Base-by-base conservation (phyloP, 2,797 vertebrate genomes). In the Phrynocephalus guinanensis region DNA sequence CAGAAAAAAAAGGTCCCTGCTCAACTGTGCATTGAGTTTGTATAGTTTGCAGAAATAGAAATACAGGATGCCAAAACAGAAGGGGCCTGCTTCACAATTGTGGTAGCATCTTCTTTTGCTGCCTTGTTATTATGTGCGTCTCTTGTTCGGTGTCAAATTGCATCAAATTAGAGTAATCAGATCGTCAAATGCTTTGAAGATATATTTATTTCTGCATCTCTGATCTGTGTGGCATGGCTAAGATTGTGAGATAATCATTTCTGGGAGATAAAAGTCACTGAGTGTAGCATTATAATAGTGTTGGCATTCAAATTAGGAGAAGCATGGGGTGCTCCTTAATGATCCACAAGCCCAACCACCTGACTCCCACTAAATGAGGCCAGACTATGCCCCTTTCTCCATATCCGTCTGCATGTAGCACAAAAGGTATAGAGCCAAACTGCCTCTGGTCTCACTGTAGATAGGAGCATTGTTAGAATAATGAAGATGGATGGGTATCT, bases 11-110 rank as follows among this genome's bases (percentile, higher is more conserved):
- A 89, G 87, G 84, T 89, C 86, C 67, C n/a, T 0, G 0, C 26
- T 94, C 90, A 93, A 87, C 92, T 86, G 75, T 82, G 75, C 0
- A 8, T 86, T 75, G 83, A 38, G 77, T 83, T 87, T 90, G 91
- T 94, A 94, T 92, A 91, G 91, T 88, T 91, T 90, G 81, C 73
- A 91, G 83, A 94, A 94, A 91, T 89, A 87, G 38, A 92, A 86
- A 91, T 56, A 52, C 52, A 8, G 52, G 89, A 82, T 83, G 87
- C 83, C 86, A 91, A 91, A 89, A 91, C 44, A 20, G 91, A 48
- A 63, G 88, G 87, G 60, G 78, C 77, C 81, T 79, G 22, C 22
- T 10, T 66, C 0, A 0, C 86, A 84, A 77, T 86, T 76, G 87
- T 82, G 89, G 24, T 0, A 26, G 81, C 66, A 5, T 75, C 88